Evolutionary conservation across 2,888 invertebrate genomes (phyloP).

Genomic region (Coelopa pilipes): DNA sequence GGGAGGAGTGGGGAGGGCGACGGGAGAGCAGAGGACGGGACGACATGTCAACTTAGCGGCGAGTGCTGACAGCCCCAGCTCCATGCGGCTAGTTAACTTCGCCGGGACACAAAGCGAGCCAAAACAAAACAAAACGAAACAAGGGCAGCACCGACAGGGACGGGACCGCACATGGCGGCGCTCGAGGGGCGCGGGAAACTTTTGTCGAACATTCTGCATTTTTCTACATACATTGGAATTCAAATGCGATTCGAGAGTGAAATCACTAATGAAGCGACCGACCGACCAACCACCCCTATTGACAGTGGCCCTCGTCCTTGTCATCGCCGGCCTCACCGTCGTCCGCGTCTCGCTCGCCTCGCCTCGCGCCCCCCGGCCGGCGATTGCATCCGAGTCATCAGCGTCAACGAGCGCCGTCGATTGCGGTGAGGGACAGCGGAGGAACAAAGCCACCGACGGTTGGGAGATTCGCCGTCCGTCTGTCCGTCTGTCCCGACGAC

Average conservation of each 20-base stretch:
- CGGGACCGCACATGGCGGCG: too few species aligned
- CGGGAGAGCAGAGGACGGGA: too few species aligned
- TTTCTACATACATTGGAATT: conserved; percentile 19
- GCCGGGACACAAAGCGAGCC: too few species aligned
- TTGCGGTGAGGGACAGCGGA: conserved; percentile 23
- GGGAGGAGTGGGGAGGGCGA: too few species aligned
- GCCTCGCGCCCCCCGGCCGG: neutral
- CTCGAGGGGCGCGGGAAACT: conserved; percentile 16
- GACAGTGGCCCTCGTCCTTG: too few species aligned
- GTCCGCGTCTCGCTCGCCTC: neutral
- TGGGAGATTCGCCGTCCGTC: neutral
- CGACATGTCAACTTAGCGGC: too few species aligned
- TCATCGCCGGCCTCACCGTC: neutral
- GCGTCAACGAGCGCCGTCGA: conserved; percentile 42
- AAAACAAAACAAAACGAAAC: conserved; percentile 22
- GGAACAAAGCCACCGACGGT: neutral
- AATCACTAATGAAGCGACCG: conserved; percentile 34
- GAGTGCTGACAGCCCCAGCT: too few species aligned
- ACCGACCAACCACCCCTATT: too few species aligned
- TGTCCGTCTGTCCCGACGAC: neutral
- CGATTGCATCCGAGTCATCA: conserved; percentile 31
- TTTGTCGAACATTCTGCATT: conserved; percentile 26
- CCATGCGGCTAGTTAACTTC: too few species aligned
- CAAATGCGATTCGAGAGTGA: conserved; percentile 3
- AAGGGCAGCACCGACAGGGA: neutral